Evolutionary conservation across 2,888 invertebrate genomes (phyloP).

Genomic region (Dasysyrphus albostriatus): DNA sequence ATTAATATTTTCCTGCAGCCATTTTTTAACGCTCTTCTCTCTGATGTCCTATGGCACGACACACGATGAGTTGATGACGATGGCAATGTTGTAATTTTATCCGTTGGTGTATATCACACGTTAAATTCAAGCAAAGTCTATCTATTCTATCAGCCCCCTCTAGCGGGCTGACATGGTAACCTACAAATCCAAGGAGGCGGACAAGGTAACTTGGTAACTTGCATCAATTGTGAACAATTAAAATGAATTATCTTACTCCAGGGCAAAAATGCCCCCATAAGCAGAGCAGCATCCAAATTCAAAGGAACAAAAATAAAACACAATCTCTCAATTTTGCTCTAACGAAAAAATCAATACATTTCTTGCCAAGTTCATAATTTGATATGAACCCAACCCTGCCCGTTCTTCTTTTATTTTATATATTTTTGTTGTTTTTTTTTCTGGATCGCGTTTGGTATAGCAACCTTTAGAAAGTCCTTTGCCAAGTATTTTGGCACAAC

Average conservation of each 20-base stretch:
- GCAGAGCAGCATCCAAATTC: not conserved
- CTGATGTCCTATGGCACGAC: constrained; percentile 4
- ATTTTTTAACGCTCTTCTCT: not conserved
- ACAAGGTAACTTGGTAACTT: constrained; percentile 55
- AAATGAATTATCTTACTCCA: constrained; percentile 54
- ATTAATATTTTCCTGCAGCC: constrained; percentile 41
- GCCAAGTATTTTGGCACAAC: constrained; percentile 73
- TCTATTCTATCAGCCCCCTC: not conserved
- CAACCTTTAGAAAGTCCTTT: constrained; percentile 43
- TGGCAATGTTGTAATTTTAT: constrained; percentile 35
- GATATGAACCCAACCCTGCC: constrained; percentile 23
- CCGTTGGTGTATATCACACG: not conserved
- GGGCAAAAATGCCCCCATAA: constrained; percentile 2
- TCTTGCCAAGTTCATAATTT: constrained; percentile 69
- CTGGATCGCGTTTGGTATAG: not conserved
- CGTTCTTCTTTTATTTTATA: not conserved
- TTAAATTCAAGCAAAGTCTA: not conserved
- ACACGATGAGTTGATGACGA: too few species aligned
- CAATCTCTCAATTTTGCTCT: constrained; percentile 25
- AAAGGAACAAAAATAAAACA: not conserved
- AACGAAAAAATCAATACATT: constrained; percentile 39
- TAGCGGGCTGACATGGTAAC: constrained; percentile 46
- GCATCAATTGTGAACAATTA: constrained; percentile 70
- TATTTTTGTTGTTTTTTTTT: constrained; percentile 15
- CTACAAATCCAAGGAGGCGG: constrained; percentile 47